Conservation (phyloP, 2,113 vertebrate species). For the Bubo scandiacus region DNA sequence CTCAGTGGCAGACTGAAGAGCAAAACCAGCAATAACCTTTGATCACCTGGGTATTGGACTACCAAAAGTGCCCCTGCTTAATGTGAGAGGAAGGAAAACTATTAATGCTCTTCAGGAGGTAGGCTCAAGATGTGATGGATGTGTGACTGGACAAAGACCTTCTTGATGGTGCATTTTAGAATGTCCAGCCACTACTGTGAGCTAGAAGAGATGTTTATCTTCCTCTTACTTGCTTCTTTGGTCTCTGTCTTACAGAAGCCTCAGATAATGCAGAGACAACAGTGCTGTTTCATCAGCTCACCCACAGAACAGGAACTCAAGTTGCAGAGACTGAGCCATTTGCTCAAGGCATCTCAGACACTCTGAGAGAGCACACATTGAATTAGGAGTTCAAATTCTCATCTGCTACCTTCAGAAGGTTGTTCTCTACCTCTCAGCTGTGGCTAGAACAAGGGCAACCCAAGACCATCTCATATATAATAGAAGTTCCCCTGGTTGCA, state of each 20-base stretch:
- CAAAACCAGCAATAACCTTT: background rate
- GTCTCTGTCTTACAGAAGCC: background rate
- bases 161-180: background rate
- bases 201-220: background rate
- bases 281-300: background rate
- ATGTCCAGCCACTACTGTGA: background rate
- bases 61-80: background rate
- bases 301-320: background rate
- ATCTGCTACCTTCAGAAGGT: background rate
- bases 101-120: background rate
- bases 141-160: background rate
- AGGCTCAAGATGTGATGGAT: background rate
- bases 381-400: background rate
- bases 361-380: background rate
- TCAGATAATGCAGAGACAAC: background rate
- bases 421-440: rapidly evolving
- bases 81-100: background rate
- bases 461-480: background rate
- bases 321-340: background rate
- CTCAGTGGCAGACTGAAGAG: background rate
- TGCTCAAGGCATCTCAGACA: background rate
- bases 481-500: background rate
- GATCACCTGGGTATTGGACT: background rate
- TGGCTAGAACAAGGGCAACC: background rate
- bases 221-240: background rate